Conservation (phyloP, 23 tunicate species). For the Trididemnum nubilum region DNA sequence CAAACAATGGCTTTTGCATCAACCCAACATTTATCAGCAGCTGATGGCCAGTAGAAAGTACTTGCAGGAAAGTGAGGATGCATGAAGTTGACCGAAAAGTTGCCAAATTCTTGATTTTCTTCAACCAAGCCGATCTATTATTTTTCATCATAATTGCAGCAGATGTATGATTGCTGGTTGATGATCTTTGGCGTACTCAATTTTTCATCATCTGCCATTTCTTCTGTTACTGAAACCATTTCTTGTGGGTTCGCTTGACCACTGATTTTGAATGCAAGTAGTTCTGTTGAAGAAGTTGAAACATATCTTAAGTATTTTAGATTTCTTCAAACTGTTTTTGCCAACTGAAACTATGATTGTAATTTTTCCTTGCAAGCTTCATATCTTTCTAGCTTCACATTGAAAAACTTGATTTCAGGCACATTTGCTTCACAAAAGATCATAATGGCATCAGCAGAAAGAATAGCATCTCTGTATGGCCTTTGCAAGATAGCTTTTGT, state of each 20-base stretch:
- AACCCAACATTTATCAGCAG: slow-evolving; percentile 24
- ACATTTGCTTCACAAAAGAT: neutral
- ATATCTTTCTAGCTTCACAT: slow-evolving; percentile 17
- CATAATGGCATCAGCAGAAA: slow-evolving; percentile 24
- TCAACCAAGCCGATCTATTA: slow-evolving; percentile 20
- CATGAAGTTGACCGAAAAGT: slow-evolving; percentile 14
- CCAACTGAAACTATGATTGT: slow-evolving; percentile 2
- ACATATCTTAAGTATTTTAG: slow-evolving; percentile 26
- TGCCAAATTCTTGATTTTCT: slow-evolving; percentile 22
- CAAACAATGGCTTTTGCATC: slow-evolving; percentile 13
- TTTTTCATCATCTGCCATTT: neutral
- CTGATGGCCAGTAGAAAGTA: slow-evolving; percentile 8
- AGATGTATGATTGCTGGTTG: neutral
- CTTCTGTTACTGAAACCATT: slow-evolving; percentile 3
- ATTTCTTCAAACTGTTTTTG: slow-evolving; percentile 14
- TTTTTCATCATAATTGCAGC: slow-evolving; percentile 11
- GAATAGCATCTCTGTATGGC: slow-evolving; percentile 28
- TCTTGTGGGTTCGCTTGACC: slow-evolving; percentile 17
- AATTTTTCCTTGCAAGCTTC: slow-evolving; percentile 30
- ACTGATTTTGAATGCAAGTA: slow-evolving; percentile 3
- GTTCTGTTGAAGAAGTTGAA: neutral
- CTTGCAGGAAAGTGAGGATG: slow-evolving; percentile 26
- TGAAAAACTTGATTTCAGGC: slow-evolving; percentile 9
- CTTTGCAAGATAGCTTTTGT: slow-evolving; percentile 24
- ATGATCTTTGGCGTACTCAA: neutral